Evolutionary conservation across 2,888 invertebrate species (phyloP), one percentile per base, ranked within the genome.

Genomic region (Mamestra brassicae): DNA sequence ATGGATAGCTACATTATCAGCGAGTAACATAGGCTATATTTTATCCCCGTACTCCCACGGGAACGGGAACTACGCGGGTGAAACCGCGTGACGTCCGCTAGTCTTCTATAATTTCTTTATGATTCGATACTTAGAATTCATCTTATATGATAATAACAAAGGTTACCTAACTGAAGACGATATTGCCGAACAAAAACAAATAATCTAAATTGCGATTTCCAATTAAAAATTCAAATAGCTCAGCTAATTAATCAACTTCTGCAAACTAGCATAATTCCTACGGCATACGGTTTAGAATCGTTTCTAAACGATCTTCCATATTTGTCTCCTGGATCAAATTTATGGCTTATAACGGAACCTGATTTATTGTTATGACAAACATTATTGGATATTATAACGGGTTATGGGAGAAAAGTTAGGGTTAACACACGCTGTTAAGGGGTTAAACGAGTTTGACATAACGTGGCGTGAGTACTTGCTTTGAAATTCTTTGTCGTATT

Each of bases 281-380:
- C 13, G 26, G 17, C 36, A 47, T 81, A 62, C 15, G 26, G 54
- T 77, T 67, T 42, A 79, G 34, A 83, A 65, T 72, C 42, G 58
- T 63, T 69, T 81, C 77, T 80, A 60, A n/a, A 17, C n/a, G 71
- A 80, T 80, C 70, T 70, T 67, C 60, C 77, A 77, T 86, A 85
- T 84, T 89, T 87, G 87, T 85, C 86, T 83, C 58, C 57, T 55
- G 64, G 81, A 81, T 85, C 75, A 68, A 88, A 87, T 88, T 89
- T 86, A 88, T 86, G 68, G 83, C 80, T 71, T 75, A 80, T 76
- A 81, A 74, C 65, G 66, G 57, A 63, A 71, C 74, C 60, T 86
- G 87, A 89, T 89, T 88, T 85, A 86, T 84, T 74, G 67, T 81
- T 83, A 74, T 83, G 65, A 80, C 76, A 77, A 74, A 80, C 74